Percentiles rank a stretch among this genome's conserved stretches.
These are phyloP conservation scores for Naja naja DNA, from an alignment of 2,113 vertebrate genomes.

Conservation along the genomic window DNA sequence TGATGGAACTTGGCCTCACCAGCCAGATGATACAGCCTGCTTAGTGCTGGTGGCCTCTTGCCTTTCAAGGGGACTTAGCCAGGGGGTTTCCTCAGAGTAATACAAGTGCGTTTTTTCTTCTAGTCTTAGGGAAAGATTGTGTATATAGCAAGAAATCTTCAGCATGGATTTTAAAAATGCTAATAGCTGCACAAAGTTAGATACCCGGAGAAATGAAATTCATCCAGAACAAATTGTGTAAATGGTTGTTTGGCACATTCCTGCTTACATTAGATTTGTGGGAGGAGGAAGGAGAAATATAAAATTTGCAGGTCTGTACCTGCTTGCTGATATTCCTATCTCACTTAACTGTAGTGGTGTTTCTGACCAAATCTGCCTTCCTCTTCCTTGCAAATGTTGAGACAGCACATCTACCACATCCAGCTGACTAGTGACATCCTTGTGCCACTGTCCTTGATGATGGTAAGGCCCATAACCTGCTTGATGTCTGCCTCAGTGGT, in stretches of 20 bases:
- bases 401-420: background rate
- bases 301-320: background rate
- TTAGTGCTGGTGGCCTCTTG: background rate
- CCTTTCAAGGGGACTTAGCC: background rate
- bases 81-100: background rate
- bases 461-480: background rate
- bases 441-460: constrained; percentile 4
- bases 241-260: background rate
- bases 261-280: background rate
- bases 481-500: constrained; percentile 27
- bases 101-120: background rate
- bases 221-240: background rate
- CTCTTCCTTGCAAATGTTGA: constrained; percentile 23
- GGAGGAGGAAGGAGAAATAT: background rate
- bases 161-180: background rate
- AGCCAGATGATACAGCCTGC: background rate
- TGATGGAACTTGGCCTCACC: background rate
- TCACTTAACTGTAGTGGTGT: background rate
- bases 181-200: background rate
- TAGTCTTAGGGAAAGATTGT: background rate
- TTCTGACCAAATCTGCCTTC: constrained; percentile 23
- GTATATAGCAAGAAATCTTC: background rate
- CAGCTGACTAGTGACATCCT: constrained; percentile 6
- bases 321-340: background rate
- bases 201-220: background rate